These are phyloP conservation scores for Lerema accius DNA, from an alignment of 1,140 invertebrate genomes.

Conservation along the genomic window DNA sequence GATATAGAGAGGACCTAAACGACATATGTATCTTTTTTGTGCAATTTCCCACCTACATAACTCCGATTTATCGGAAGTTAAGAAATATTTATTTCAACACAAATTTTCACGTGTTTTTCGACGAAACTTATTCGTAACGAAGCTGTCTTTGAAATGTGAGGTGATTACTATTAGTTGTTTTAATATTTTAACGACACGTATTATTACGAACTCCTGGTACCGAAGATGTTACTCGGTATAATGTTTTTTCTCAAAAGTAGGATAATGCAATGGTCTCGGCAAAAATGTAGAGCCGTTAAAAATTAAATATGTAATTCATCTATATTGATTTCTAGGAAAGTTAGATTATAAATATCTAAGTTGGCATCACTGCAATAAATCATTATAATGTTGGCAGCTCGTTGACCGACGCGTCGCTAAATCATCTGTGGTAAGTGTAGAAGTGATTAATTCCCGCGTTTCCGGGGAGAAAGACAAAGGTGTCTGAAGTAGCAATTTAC, in stretches of 20 bases:
- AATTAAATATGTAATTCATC: not conserved
- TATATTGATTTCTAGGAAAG: constrained; percentile 18
- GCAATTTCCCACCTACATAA: no score
- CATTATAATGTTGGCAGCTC: constrained; percentile 27
- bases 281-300: not conserved
- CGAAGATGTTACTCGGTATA: not conserved
- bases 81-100: constrained; percentile 9
- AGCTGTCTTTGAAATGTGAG: no score
- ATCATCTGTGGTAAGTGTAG: constrained; percentile 35
- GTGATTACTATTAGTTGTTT: not conserved
- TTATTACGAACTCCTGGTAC: not conserved
- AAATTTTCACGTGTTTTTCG: not conserved
- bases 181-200: not conserved
- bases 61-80: no score
- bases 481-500: constrained; percentile 13
- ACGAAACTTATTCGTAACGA: no score
- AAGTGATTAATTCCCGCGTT: constrained; percentile 23
- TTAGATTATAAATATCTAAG: constrained; percentile 1
- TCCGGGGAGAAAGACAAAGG: constrained; percentile 35
- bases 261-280: constrained; percentile 5
- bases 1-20: no score
- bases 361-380: constrained; percentile 31
- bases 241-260: constrained; percentile 6
- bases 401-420: constrained; percentile 26
- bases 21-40: no score